Percentiles rank a stretch among this genome's conserved stretches.
Conservation (phyloP, 2,113 vertebrate genomes). For the Anas platyrhynchos region DNA sequence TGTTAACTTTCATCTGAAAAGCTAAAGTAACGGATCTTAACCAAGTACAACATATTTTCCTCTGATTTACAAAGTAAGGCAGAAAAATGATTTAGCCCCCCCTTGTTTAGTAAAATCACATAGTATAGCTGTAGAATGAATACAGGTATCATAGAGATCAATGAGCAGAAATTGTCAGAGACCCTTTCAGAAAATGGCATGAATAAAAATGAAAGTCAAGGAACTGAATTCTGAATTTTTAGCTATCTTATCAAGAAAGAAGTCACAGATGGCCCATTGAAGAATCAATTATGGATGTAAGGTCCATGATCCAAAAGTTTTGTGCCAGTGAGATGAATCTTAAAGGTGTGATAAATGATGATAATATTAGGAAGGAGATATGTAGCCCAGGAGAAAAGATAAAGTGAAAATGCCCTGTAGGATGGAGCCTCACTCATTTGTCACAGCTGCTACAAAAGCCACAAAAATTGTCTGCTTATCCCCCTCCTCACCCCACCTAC, state of each 20-base stretch:
- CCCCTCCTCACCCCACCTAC: neutral
- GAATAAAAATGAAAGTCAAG: conserved; percentile 30
- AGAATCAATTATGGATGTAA: conserved; percentile 46
- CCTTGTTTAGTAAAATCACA: neutral
- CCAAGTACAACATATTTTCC: neutral
- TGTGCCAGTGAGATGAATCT: conserved; percentile 14
- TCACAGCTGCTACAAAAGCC: neutral
- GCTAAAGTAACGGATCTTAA: neutral
- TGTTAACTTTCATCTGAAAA: neutral
- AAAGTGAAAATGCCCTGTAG: neutral
- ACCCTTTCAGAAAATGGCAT: neutral
- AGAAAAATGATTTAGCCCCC: neutral
- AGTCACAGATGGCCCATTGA: neutral
- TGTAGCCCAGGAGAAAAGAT: neutral
- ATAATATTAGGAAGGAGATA: neutral
- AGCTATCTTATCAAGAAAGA: conserved; percentile 3
- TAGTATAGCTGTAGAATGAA: neutral
- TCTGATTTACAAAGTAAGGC: neutral
- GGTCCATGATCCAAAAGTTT: conserved; percentile 10
- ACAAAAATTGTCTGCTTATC: neutral
- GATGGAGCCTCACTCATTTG: neutral
- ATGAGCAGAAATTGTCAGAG: neutral
- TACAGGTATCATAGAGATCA: neutral
- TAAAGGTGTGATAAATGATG: conserved; percentile 11
- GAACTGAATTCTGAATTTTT: conserved; percentile 14